Evolutionary conservation across 2,113 vertebrate species (phyloP), one percentile per base, ranked within the genome.

Genomic region (Platichthys flesus): DNA sequence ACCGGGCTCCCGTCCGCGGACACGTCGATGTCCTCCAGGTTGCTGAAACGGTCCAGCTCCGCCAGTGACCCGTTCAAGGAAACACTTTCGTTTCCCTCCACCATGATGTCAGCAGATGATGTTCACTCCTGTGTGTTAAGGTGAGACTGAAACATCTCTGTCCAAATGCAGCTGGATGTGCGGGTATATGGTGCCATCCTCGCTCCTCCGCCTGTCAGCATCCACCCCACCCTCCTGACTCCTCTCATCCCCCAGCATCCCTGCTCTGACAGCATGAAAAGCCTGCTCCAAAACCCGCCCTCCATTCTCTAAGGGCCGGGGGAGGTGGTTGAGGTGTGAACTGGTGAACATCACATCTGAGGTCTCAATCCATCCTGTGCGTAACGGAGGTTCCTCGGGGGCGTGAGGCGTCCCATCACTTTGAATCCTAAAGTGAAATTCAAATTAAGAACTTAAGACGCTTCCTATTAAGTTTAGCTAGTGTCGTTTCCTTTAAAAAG

Each of bases 21-120:
- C 71, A 94, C 77, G 45, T 94, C 93, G 56, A 93, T 91, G 75
- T 93, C 85, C 47, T 93, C 90, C 85, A 91, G 64, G 56, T 70
- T 89, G 16, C 74, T 73, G 67, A 92, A 94, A 24, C 67, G 79
- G 59, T 88, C 78, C 28, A 69, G 24, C 9, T 77, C 87, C 9
- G 14, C 4, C 62, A 79, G 51, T 0, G 93, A 91, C 24, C 49
- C 52, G 90, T 94, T 94, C 47, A 71, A 9, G 15, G n/a, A 63
- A 0, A 71, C 16, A 58, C 81, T 93, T 8, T 79, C 56, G n/a
- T 90, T 88, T 3, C 67, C 74, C 16, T 88, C 85, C 35, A 37
- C 76, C 90, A 89, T 31, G 0, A 7, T 91, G 0, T 2, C 60
- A 7, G 40, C 45, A 40, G 64, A 68, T 2, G 35, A 55, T 8